These are phyloP conservation scores for Chionis minor DNA, from an alignment of 2,113 vertebrate genomes.

Conservation along the genomic window DNA sequence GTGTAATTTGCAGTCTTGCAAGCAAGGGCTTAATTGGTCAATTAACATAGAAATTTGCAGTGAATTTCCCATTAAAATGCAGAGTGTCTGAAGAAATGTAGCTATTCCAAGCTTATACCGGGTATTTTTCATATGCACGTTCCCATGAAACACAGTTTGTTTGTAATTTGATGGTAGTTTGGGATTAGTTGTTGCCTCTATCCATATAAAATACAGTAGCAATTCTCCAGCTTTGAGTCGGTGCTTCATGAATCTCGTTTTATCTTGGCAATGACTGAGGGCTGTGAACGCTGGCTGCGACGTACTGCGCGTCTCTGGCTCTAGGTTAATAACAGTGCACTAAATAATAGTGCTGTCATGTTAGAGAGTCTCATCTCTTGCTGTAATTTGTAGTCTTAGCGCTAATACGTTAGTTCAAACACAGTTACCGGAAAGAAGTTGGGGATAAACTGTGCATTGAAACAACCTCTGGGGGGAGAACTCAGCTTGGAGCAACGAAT, in stretches of 20 bases:
- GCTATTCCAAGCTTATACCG: not conserved
- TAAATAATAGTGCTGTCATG: not conserved
- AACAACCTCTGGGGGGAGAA: not conserved
- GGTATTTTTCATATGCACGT: not conserved
- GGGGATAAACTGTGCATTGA: not conserved
- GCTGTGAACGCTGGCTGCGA: not conserved
- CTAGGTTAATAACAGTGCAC: too few relatives aligned
- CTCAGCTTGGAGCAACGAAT: not conserved
- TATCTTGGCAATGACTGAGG: not conserved
- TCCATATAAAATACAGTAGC: not conserved
- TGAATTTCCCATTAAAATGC: not conserved
- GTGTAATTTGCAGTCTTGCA: not conserved
- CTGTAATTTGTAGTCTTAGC: not conserved
- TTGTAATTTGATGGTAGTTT: not conserved
- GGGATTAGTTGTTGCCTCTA: not conserved
- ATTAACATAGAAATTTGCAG: not conserved
- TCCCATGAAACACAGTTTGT: not conserved
- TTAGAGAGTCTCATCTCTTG: not conserved
- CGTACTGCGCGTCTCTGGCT: rapidly evolving
- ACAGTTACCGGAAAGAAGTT: too few relatives aligned
- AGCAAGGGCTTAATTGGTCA: not conserved
- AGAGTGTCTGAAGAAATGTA: not conserved
- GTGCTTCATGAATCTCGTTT: not conserved
- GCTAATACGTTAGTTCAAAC: not conserved
- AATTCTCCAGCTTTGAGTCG: not conserved